Conservation (phyloP, 1,140 invertebrate genomes). For the Diachasma alloeum region DNA sequence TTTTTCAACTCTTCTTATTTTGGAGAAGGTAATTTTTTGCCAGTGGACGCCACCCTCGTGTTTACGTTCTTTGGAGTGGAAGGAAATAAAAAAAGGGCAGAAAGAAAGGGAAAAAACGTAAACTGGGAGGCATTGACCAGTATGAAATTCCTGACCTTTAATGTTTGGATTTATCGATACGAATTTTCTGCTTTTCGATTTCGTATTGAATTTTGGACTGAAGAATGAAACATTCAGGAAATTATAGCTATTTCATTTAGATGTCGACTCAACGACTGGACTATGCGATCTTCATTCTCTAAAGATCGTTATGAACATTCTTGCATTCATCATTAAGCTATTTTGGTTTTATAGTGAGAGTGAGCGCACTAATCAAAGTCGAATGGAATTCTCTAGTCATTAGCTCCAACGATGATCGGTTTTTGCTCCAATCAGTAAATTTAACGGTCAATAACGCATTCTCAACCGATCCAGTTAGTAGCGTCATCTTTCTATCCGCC, state of each 20-base stretch:
- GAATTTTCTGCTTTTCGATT: neutral
- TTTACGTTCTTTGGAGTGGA: constrained; percentile 7
- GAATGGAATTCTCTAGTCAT: neutral
- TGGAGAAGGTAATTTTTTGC: neutral
- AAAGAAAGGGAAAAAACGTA: neutral
- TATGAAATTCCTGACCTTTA: constrained; percentile 7
- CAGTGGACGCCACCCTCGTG: constrained; percentile 4
- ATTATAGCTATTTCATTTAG: too few relatives aligned
- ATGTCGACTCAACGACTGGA: neutral
- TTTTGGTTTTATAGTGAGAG: too few relatives aligned
- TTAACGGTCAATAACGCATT: neutral
- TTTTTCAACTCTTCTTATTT: neutral
- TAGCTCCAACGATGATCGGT: neutral
- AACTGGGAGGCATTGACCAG: constrained; percentile 5
- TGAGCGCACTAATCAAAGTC: neutral
- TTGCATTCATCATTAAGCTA: too few relatives aligned
- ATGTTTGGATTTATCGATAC: neutral
- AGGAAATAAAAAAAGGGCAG: neutral
- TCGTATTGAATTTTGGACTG: neutral
- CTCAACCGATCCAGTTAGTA: neutral
- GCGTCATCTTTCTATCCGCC: neutral
- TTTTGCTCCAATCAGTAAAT: neutral
- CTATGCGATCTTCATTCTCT: too few relatives aligned
- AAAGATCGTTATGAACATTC: too few relatives aligned
- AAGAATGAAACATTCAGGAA: neutral